Evolutionary conservation across 2,113 vertebrate species (phyloP).

Genomic region (Pelobates fuscus): DNA sequence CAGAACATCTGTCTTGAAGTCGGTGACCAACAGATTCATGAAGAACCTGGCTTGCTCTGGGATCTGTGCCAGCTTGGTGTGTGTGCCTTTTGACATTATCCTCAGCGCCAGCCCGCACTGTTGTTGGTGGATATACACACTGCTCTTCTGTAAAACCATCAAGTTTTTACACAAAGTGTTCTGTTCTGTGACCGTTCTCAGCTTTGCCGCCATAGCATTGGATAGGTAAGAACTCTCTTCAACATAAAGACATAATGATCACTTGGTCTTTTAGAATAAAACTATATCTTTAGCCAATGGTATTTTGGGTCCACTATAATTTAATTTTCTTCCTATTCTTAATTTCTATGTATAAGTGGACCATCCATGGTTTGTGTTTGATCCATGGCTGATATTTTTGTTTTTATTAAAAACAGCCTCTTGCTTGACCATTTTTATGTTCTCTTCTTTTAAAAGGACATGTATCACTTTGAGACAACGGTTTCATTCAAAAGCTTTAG

Average conservation of each 20-base stretch:
- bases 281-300: too few species aligned
- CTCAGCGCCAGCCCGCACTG: slow-evolving; percentile 88
- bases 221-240: slow-evolving; percentile 68
- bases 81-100: slow-evolving; percentile 93
- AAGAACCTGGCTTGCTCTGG: slow-evolving; percentile 94
- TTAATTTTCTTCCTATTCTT: too few species aligned
- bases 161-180: slow-evolving; percentile 97
- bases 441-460: too few species aligned
- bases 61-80: slow-evolving; percentile 89
- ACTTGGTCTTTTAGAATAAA: too few species aligned
- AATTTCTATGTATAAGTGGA: too few species aligned
- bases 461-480: too few species aligned
- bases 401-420: too few species aligned
- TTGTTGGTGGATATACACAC: slow-evolving; percentile 90
- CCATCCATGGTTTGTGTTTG: too few species aligned
- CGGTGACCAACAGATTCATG: slow-evolving; percentile 92
- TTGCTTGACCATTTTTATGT: too few species aligned
- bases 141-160: slow-evolving; percentile 87
- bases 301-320: too few species aligned
- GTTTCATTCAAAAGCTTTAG: too few species aligned
- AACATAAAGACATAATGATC: background rate
- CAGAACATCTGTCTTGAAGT: slow-evolving; percentile 88
- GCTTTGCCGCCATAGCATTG: slow-evolving; percentile 85
- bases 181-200: slow-evolving; percentile 93
- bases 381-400: too few species aligned